Evolutionary conservation across 2,888 invertebrate genomes (phyloP), one percentile per base, ranked within the genome.

Genomic region (Coelopa pilipes): DNA sequence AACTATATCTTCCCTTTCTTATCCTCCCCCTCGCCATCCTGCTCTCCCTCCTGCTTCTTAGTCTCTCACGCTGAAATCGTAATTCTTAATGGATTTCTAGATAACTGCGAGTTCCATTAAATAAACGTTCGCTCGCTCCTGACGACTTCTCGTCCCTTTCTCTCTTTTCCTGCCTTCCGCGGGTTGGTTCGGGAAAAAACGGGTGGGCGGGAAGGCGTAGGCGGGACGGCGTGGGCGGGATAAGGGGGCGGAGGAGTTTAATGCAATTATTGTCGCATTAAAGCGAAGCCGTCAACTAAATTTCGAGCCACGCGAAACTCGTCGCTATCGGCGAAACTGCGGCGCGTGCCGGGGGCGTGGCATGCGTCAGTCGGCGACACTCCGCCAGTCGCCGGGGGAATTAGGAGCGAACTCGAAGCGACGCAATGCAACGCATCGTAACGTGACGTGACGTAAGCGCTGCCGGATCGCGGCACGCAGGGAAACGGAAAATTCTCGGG

Each of bases 221-320:
- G 46, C 10, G 47, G 34, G 19, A 59, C 11, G 24, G 11, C 19
- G 24, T 3, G 5, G 7, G 2, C 13, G 19, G n/a, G 24, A 5
- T 21, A 17, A 49, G 10, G 21, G 47, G 24, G 59, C 15, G 47
- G 11, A 17, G 15, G 60, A 60, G 19, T 70, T 70, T 70, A 70
- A 70, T 70, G 70, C 60, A 70, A 70, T 60, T 60, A 70, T 70
- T 70, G 49, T 60, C 60, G 47, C 69, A 69, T 69, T 55, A 17
- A 47, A 59, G 47, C 57, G n/a, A 47, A 46, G 46, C 59, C 59
- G 70, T 70, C 70, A 70, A 70, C 60, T 47, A 70, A 70, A 70
- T 50, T 70, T 70, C 21, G 34, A 34, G 34, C 34, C 2, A 34
- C 34, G 34, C 34, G 34, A 34, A 34, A 34, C 34, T 34, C 34